Base-by-base conservation (phyloP, 2,888 invertebrate genomes). In the Chromoteleia sp. region DNA sequence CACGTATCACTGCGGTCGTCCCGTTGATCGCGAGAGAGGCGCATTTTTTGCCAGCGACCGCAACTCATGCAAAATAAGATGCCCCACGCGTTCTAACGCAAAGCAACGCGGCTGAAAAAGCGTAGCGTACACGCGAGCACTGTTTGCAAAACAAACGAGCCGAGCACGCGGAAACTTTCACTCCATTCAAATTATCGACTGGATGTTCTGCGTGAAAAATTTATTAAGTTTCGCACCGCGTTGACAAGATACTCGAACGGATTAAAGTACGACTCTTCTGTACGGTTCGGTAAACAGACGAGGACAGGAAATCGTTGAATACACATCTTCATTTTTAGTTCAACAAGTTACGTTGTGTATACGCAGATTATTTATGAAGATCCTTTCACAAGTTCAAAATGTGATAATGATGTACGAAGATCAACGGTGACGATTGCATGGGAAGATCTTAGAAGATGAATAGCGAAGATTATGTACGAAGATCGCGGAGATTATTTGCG, bases 61-160 rank as follows among this genome's bases (percentile, higher is more conserved):
- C 76, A 68, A 50, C 52, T 76, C 67, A 59, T 59, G 76, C 76
- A n/a, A 76, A 68, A 36, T 76, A 70, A 76, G 68, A 76, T 52
- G 67, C 74, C 29, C 59, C 29, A 21, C 50, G 54, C 59, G 52
- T 45, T 65, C 71, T 29, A 52, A 73, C 50, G 71, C 61, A 30
- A 61, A 59, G 39, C 33, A 48, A 41, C 12, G 56, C 56, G 19
- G 19, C 36, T 56, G 48, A 65, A 75, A 75, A 75, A 75, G 74
- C 65, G 43, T 48, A 39, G 29, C 48, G 54, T 48, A 73, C 73
- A 73, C 54, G 63, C 73, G 71, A 71, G 45, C 73, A 19, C 61
- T 43, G 65, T 74, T 74, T 74, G 65, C 74, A 74, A 74, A 74
- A 73, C 73, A 73, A 73, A 73, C 63, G 61, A 54, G 17, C 50